A percentile compares a stretch with the other conserved stretches of the same genome.
These are phyloP conservation scores for Mesoligia furuncula DNA, from an alignment of 2,888 invertebrate species.

Conservation along the genomic window DNA sequence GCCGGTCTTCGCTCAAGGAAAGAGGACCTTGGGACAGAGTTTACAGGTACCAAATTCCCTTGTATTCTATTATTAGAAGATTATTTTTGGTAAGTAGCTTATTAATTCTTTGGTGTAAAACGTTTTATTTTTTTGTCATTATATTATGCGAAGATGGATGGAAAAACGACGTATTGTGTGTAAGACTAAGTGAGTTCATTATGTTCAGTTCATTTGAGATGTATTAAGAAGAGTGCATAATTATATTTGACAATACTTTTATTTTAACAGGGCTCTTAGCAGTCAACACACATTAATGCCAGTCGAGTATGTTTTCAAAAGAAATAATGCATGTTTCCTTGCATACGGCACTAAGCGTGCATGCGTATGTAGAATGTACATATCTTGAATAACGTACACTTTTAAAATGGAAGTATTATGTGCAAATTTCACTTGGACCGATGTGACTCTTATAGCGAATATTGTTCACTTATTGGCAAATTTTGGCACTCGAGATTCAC, in stretches of 20 bases:
- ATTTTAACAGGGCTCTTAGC: constrained; percentile 91
- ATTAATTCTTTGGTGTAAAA: constrained; percentile 84
- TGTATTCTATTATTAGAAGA: constrained; percentile 66
- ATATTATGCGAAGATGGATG: constrained; percentile 90
- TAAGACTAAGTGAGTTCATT: constrained; percentile 90
- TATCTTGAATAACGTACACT: constrained; percentile 77
- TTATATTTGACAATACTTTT: constrained; percentile 87
- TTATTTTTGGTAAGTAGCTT: constrained; percentile 84
- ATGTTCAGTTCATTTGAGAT: constrained; percentile 86
- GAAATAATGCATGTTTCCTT: constrained; percentile 89
- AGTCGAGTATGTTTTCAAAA: constrained; percentile 90
- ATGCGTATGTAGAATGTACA: constrained; percentile 87
- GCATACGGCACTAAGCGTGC: constrained; percentile 87
- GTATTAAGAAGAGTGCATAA: constrained; percentile 83
- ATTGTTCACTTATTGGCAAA: constrained; percentile 77
- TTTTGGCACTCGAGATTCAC: constrained; percentile 76
- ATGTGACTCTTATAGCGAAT: constrained; percentile 73
- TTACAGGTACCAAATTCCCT: constrained; percentile 90
- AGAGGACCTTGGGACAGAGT: constrained; percentile 96
- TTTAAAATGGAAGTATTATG: constrained; percentile 77
- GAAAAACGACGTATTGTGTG: constrained; percentile 90
- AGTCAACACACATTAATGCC: constrained; percentile 91
- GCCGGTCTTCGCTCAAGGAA: constrained; percentile 93
- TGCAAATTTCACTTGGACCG: constrained; percentile 76
- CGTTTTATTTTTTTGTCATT: constrained; percentile 86